phyloP scores from a whole-genome alignment of 92 coral and sea anemone genomes.

The Zoanthus sansibaricus region DNA sequence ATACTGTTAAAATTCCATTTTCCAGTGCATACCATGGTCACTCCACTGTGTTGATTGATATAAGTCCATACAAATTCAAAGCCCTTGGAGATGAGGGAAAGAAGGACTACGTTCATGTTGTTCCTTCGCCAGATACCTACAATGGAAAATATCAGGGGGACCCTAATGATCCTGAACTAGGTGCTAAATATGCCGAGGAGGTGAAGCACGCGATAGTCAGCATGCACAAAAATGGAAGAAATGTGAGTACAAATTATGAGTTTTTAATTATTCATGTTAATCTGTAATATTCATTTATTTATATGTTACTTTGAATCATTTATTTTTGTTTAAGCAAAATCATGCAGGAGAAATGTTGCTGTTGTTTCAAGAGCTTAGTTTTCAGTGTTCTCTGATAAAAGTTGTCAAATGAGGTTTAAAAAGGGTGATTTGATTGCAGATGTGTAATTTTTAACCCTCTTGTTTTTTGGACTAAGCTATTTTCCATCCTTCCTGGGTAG shows the following conservation, averaged over 20 bases:
- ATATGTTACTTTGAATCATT: too few species aligned
- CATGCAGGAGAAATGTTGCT: too few species aligned
- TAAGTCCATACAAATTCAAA: conserved; percentile 89
- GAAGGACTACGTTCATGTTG: conserved; percentile 85
- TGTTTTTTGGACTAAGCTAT: too few species aligned
- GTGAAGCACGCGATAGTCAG: conserved; percentile 80
- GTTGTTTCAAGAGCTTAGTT: too few species aligned
- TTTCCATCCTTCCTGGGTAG: too few species aligned
- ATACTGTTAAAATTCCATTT: not conserved
- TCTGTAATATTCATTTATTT: too few species aligned
- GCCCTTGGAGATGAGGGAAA: conserved; percentile 81
- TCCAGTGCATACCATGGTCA: conserved; percentile 99
- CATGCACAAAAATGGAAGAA: conserved; percentile 78
- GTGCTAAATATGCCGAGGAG: conserved; percentile 87
- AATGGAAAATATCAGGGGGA: conserved; percentile 88
- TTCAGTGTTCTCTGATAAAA: too few species aligned
- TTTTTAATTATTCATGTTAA: not conserved
- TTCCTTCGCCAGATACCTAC: conserved; percentile 90
- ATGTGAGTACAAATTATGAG: conserved; percentile 53
- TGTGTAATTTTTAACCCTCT: too few species aligned
- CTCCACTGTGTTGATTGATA: conserved; percentile 82
- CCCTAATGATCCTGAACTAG: conserved; percentile 76
- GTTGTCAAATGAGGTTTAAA: too few species aligned
- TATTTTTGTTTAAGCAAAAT: too few species aligned
- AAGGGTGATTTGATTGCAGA: too few species aligned